Evolutionary conservation across 1,140 invertebrate species (phyloP).

Genomic region (Hermetia illucens): DNA sequence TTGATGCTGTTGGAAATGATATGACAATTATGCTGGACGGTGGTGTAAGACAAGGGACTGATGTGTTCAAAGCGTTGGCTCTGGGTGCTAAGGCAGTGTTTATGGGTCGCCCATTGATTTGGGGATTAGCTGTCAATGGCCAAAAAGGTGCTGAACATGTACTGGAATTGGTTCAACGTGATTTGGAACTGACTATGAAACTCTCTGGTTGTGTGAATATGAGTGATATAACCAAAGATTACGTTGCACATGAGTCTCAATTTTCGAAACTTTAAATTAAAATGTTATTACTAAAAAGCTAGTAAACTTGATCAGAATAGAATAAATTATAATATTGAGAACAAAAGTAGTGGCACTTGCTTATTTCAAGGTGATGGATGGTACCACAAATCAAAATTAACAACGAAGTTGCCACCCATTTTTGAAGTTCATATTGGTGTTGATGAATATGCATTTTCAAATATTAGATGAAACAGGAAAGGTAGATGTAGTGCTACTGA

Average conservation of each 20-base stretch:
- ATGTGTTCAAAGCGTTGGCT: conserved; percentile 83
- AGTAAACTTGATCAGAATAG: too few relatives aligned
- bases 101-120: conserved; percentile 74
- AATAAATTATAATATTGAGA: too few relatives aligned
- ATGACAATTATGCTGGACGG: conserved; percentile 80
- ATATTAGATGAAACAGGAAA: too few relatives aligned
- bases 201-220: conserved; percentile 57
- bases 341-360: too few relatives aligned
- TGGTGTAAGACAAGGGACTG: conserved; percentile 69
- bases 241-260: conserved; percentile 51
- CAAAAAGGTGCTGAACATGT: conserved; percentile 62
- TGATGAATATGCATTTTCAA: too few relatives aligned
- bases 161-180: conserved; percentile 56
- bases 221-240: conserved; percentile 42
- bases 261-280: conserved; percentile 50
- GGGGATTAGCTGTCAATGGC: conserved; percentile 69
- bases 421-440: too few relatives aligned
- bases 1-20: conserved; percentile 53
- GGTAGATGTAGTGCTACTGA: too few relatives aligned
- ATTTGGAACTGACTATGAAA: conserved; percentile 64
- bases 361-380: too few relatives aligned
- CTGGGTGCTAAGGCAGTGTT: conserved; percentile 87
- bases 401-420: too few relatives aligned
- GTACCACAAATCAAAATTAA: too few relatives aligned
- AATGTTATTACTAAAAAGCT: too few relatives aligned